Conservation (phyloP, 2,113 vertebrate genomes). For the Strix uralensis region DNA sequence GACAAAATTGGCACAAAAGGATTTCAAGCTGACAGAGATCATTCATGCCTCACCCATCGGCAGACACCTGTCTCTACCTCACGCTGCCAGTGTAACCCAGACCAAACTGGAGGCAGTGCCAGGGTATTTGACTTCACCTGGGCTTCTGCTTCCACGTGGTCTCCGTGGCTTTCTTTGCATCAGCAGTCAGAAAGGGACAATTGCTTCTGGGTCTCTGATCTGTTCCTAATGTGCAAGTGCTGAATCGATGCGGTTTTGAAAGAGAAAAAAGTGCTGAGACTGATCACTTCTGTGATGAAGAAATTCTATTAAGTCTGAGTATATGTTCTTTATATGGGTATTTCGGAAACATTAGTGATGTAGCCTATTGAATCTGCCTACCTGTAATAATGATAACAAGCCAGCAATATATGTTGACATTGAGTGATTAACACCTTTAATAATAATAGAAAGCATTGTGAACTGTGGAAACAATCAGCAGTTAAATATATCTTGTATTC, state of each 20-base stretch:
- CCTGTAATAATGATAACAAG: neutral
- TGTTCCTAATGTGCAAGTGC: neutral
- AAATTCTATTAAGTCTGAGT: neutral
- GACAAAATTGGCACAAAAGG: neutral
- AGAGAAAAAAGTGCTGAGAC: neutral
- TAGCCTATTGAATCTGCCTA: neutral
- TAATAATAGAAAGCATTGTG: neutral
- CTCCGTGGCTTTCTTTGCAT: neutral
- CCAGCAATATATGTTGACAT: neutral
- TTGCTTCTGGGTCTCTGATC: neutral
- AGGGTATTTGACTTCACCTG: neutral
- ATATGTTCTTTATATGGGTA: neutral
- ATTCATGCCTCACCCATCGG: accelerated
- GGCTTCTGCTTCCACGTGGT: neutral
- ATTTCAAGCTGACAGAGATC: neutral
- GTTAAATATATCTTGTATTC: neutral
- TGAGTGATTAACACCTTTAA: neutral
- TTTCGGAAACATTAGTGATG: neutral
- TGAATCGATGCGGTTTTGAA: neutral
- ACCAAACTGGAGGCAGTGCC: neutral
- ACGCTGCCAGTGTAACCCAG: accelerated
- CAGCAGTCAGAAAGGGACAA: neutral
- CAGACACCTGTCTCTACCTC: neutral
- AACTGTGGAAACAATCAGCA: neutral
- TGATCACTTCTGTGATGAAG: neutral